phyloP scores from a whole-genome alignment of 2,113 vertebrate genomes.

The Podilymbus podiceps region DNA sequence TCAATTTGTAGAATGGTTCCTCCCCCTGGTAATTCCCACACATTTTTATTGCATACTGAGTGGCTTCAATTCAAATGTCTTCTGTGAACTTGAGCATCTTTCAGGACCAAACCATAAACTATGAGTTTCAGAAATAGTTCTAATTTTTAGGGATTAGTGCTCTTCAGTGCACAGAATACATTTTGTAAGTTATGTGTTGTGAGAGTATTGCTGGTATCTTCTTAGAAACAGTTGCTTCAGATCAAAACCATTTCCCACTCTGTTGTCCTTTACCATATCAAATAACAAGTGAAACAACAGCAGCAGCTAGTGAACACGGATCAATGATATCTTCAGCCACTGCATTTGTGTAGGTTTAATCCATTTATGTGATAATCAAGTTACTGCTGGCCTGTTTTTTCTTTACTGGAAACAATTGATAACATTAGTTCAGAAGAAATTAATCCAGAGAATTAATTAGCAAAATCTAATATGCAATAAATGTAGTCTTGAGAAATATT shows the following conservation, averaged over 20 bases:
- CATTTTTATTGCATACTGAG: background rate
- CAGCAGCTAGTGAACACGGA: slow-evolving; percentile 77
- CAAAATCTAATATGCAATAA: slow-evolving; percentile 86
- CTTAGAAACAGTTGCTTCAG: slow-evolving; percentile 80
- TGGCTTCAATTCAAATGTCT: background rate
- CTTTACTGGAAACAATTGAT: slow-evolving; percentile 88
- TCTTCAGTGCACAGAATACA: background rate
- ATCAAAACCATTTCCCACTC: slow-evolving; percentile 68
- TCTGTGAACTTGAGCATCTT: slow-evolving; percentile 14
- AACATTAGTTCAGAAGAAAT: slow-evolving; percentile 88
- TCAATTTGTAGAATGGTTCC: slow-evolving; percentile 12
- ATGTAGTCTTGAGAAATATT: slow-evolving; percentile 80
- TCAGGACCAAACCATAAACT: background rate
- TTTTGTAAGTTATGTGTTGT: slow-evolving; percentile 45
- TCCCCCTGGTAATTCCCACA: slow-evolving; percentile 23
- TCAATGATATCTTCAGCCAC: slow-evolving; percentile 83
- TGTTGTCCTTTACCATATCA: slow-evolving; percentile 80
- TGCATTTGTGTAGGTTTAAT: slow-evolving; percentile 85
- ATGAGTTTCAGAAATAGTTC: slow-evolving; percentile 37
- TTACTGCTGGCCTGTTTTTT: slow-evolving; percentile 65
- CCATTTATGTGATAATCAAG: slow-evolving; percentile 86
- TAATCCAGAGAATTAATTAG: slow-evolving; percentile 90
- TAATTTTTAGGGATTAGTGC: slow-evolving; percentile 34
- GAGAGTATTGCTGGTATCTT: slow-evolving; percentile 81
- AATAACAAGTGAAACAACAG: slow-evolving; percentile 82